These are phyloP conservation scores for Ptyas mucosa DNA, from an alignment of 2,113 vertebrate genomes.

Conservation along the genomic window DNA sequence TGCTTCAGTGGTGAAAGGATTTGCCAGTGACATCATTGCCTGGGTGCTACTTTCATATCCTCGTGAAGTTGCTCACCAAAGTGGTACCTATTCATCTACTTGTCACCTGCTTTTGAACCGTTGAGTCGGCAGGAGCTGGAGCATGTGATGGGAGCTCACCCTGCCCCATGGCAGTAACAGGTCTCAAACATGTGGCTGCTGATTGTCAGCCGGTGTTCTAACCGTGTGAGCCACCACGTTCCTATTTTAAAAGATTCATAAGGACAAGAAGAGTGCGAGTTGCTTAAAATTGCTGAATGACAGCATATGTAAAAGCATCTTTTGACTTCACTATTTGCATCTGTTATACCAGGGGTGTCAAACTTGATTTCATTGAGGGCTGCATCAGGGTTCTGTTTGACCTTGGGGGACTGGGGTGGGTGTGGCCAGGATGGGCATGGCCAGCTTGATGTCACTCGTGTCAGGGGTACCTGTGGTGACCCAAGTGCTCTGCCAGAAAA, in stretches of 20 bases:
- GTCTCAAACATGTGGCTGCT: neutral
- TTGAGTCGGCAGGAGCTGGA: neutral
- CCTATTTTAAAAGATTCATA: neutral
- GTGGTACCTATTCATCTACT: neutral
- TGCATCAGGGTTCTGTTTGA: too few relatives aligned
- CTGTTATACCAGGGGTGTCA: neutral
- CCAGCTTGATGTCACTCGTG: too few relatives aligned
- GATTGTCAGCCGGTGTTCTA: neutral
- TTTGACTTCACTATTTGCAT: neutral
- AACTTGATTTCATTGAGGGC: too few relatives aligned
- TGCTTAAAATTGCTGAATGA: neutral
- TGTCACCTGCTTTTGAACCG: neutral
- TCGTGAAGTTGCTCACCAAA: neutral
- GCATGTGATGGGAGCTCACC: neutral
- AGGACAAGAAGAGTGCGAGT: neutral
- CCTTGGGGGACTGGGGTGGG: too few relatives aligned
- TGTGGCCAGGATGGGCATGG: too few relatives aligned
- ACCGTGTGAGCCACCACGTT: neutral
- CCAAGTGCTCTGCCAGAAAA: too few relatives aligned
- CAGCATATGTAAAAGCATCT: neutral
- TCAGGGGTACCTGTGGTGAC: too few relatives aligned
- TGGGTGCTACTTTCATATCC: neutral
- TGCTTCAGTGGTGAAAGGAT: neutral
- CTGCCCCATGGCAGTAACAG: neutral
- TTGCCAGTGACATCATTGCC: neutral